Percentiles rank a stretch among this genome's conserved stretches.
Conservation (phyloP, 1,140 invertebrate species). For the Patella vulgata region DNA sequence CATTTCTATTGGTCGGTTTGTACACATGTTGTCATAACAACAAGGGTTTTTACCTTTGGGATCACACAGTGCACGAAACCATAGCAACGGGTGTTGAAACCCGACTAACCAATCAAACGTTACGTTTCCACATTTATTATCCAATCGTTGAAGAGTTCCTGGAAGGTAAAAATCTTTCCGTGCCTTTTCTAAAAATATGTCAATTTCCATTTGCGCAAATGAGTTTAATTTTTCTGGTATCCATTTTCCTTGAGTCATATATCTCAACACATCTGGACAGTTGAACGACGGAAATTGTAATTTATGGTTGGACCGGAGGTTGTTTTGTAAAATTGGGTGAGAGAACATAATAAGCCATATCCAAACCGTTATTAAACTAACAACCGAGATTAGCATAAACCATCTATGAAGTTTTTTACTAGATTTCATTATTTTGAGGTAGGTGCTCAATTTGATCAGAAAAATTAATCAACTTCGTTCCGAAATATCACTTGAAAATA, state of each 20-base stretch:
- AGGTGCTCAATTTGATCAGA: too few species aligned
- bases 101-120: neutral
- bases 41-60: conserved; percentile 27
- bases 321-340: conserved; percentile 5
- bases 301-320: neutral
- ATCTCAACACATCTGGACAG: conserved; percentile 7
- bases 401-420: too few species aligned
- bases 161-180: conserved; percentile 13
- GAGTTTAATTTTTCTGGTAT: neutral
- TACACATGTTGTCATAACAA: conserved; percentile 26
- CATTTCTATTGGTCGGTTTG: conserved; percentile 7
- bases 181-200: conserved; percentile 1
- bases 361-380: too few species aligned
- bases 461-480: too few species aligned
- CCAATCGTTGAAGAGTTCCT: conserved; percentile 8
- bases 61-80: conserved; percentile 31
- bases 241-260: conserved; percentile 13
- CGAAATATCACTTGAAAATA: too few species aligned
- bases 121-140: conserved; percentile 26
- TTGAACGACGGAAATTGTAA: neutral
- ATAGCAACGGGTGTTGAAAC: neutral
- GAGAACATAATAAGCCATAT: too few species aligned
- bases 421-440: too few species aligned
- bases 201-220: neutral
- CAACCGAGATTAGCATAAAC: too few species aligned